Evolutionary conservation across 1,140 invertebrate species (phyloP).

Genomic region (Listronotus oregonensis): DNA sequence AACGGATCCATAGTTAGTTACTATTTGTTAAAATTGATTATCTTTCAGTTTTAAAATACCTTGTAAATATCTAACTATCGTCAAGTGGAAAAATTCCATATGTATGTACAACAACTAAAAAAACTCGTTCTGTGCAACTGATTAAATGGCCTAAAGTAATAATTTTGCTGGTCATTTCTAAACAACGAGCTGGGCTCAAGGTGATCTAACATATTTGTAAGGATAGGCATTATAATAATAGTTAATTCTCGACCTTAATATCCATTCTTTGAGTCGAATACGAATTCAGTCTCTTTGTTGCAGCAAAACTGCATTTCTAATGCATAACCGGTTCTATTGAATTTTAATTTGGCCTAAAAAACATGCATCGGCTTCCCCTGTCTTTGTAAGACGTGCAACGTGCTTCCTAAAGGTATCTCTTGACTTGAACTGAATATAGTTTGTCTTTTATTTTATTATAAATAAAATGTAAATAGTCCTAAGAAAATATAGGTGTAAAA

Average conservation of each 20-base stretch:
- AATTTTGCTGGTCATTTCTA: conserved; percentile 47
- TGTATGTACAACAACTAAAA: conserved; percentile 24
- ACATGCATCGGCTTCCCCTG: conserved; percentile 34
- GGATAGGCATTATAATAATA: conserved; percentile 46
- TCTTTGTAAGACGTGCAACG: conserved; percentile 7
- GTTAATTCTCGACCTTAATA: conserved; percentile 48
- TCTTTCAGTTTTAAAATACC: no score
- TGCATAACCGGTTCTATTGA: conserved; percentile 48
- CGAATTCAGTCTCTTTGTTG: conserved; percentile 47
- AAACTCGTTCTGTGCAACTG: conserved; percentile 43
- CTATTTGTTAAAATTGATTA: no score
- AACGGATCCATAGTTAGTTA: no score
- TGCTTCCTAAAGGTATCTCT: not conserved
- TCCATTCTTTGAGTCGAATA: conserved; percentile 47
- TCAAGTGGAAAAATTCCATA: no score
- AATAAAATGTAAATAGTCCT: no score
- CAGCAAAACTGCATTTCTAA: conserved; percentile 47
- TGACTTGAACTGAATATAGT: conserved; percentile 3
- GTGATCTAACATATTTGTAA: conserved; percentile 51
- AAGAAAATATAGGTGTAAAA: no score
- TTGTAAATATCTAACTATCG: no score
- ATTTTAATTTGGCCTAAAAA: conserved; percentile 50
- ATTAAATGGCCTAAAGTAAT: conserved; percentile 47
- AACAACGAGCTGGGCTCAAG: conserved; percentile 40
- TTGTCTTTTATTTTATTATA: not conserved